Evolutionary conservation across 2,888 invertebrate genomes (phyloP), one percentile per base, ranked within the genome.

Genomic region (Ennomos quercinarius): DNA sequence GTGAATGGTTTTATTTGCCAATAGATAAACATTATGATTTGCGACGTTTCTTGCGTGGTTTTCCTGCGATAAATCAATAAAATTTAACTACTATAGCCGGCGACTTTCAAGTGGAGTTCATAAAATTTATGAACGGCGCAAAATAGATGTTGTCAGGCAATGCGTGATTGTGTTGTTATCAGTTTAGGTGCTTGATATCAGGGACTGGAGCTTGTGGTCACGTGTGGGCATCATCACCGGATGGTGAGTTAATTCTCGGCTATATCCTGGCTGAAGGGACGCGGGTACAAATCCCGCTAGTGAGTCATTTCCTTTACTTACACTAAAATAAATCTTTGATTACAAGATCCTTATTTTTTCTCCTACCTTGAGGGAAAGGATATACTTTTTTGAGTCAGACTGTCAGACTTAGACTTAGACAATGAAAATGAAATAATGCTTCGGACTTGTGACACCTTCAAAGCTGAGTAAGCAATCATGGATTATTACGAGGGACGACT

Each of bases 81-180:
- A 64, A 51, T 42, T 54, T 55, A 60, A 60, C 50, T 51, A 27
- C 51, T 42, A 55, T 10, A 38, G 40, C 38, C 50, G 54, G 60
- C 39, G 27, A 13, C 50, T 55, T 60, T 60, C 46, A 45, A 27
- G 35, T 56, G 56, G 58, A 11, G 42, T 54, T 50, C 35, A 36
- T 57, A 61, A 57, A 49, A 35, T 51, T 48, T 60, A 56, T 53
- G 56, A 41, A 27, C n/a, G n/a, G n/a, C n/a, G n/a, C 27, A 10
- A 37, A 43, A 43, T 48, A 39, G 40, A 12, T 8, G 5, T 10
- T 27, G 38, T 45, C 8, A 27, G 27, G 36, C 51, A 17, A 55
- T 48, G 64, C 57, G 54, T 13, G 17, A 51, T 44, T 54, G 47
- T 10, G 13, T 38, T 48, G 50, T 42, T 62, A 53, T 57, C 57